Percentiles rank a stretch among this genome's conserved stretches.
Evolutionary conservation across 2,113 vertebrate species (phyloP).

Genomic region (Leucopsar rothschildi): DNA sequence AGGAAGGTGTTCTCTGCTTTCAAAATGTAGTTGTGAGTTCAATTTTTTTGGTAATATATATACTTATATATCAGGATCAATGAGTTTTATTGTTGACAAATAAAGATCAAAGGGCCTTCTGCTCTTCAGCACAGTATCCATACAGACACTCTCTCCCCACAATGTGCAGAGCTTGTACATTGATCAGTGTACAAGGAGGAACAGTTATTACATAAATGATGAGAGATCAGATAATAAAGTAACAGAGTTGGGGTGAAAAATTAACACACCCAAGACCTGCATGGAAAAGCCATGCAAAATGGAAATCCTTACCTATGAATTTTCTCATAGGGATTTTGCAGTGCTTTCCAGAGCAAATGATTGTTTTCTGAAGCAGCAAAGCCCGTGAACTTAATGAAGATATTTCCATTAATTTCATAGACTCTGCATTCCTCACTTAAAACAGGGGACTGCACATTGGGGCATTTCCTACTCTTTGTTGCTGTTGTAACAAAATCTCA

Average conservation of each 20-base stretch:
- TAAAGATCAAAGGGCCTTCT: background rate
- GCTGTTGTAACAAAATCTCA: background rate
- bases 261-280: background rate
- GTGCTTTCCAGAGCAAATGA: background rate
- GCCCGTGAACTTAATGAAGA: background rate
- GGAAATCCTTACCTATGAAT: background rate
- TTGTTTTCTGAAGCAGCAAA: background rate
- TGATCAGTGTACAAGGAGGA: background rate
- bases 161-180: background rate
- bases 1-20: background rate
- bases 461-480: background rate
- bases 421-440: slow-evolving; percentile 14
- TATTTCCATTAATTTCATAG: slow-evolving; percentile 36
- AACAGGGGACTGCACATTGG: background rate
- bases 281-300: background rate
- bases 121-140: background rate
- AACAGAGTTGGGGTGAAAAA: rapidly evolving
- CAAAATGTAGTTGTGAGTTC: background rate
- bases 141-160: background rate
- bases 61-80: background rate
- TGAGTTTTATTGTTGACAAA: background rate
- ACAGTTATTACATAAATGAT: background rate
- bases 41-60: background rate
- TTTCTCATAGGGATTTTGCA: background rate
- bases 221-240: background rate